Percentiles rank a stretch among this genome's conserved stretches.
Evolutionary conservation across 2,797 vertebrate species (phyloP).

Genomic region (Morus bassanus): DNA sequence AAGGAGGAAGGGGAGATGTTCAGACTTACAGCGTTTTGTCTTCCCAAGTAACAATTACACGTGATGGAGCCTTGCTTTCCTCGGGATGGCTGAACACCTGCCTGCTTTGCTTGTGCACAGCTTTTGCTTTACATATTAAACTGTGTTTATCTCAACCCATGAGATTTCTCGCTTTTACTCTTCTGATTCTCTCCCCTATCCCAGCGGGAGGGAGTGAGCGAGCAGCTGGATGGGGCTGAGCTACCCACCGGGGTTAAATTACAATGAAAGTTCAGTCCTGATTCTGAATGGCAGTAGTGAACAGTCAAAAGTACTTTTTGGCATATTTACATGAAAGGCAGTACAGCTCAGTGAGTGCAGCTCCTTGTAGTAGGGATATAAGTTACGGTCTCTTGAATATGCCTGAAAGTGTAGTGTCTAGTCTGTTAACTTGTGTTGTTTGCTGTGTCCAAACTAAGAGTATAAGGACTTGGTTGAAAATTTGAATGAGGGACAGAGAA

Average conservation of each 20-base stretch:
- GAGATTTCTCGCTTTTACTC: not conserved
- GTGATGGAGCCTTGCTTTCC: not conserved
- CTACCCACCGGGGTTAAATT: not conserved
- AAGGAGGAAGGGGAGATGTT: not conserved
- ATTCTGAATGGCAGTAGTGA: not conserved
- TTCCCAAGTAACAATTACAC: accelerated
- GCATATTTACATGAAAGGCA: not conserved
- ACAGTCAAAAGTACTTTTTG: not conserved
- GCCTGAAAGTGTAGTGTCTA: not conserved
- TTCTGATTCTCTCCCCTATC: not conserved
- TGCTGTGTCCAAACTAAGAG: not conserved
- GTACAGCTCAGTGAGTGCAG: not conserved
- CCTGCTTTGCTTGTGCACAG: not conserved
- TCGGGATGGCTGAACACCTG: not conserved
- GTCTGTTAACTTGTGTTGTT: not conserved
- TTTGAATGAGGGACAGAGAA: not conserved
- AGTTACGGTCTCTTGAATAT: not conserved
- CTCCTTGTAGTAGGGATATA: not conserved
- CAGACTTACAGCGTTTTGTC: accelerated
- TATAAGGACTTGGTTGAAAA: not conserved
- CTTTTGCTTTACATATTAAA: not conserved
- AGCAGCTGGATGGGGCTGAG: not conserved
- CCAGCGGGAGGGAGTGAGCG: accelerated
- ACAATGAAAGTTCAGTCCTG: not conserved
- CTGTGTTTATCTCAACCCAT: not conserved